Conservation (phyloP, 64 coral and sea anemone species). For the Porites lutea region DNA sequence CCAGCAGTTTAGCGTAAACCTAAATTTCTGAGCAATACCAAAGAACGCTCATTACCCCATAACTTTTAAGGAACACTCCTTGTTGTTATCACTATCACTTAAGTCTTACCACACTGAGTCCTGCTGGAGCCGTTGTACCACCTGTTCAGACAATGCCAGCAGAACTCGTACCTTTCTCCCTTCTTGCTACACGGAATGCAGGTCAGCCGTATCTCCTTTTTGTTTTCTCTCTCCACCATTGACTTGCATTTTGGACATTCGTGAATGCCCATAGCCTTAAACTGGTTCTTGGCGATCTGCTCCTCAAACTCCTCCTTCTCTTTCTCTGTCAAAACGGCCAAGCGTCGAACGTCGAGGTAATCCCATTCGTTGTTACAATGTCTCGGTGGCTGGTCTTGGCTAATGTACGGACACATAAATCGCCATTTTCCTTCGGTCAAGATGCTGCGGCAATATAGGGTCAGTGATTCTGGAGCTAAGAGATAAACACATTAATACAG, state of each 20-base stretch:
- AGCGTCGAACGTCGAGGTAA: constrained; percentile 78
- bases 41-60: too few species aligned
- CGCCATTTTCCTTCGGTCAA: constrained; percentile 56
- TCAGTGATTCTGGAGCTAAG: constrained; percentile 87
- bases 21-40: too few species aligned
- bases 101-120: too few species aligned
- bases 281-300: constrained; percentile 76
- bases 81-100: too few species aligned
- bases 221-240: constrained; percentile 61
- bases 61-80: too few species aligned
- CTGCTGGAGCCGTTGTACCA: constrained; percentile 24
- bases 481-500: background rate
- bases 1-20: too few species aligned
- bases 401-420: constrained; percentile 78
- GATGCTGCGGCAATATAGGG: constrained; percentile 85
- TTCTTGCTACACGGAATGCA: constrained; percentile 71
- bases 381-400: constrained; percentile 48
- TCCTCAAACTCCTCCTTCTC: constrained; percentile 85
- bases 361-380: constrained; percentile 81
- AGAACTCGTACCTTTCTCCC: constrained; percentile 67
- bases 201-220: constrained; percentile 47
- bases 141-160: constrained; percentile 80
- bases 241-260: constrained; percentile 83
- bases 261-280: constrained; percentile 76
- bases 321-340: constrained; percentile 74